Percentiles rank a stretch among this genome's conserved stretches.
Conservation (phyloP, 1,140 invertebrate genomes). For the Zaprionus ornatus region DNA sequence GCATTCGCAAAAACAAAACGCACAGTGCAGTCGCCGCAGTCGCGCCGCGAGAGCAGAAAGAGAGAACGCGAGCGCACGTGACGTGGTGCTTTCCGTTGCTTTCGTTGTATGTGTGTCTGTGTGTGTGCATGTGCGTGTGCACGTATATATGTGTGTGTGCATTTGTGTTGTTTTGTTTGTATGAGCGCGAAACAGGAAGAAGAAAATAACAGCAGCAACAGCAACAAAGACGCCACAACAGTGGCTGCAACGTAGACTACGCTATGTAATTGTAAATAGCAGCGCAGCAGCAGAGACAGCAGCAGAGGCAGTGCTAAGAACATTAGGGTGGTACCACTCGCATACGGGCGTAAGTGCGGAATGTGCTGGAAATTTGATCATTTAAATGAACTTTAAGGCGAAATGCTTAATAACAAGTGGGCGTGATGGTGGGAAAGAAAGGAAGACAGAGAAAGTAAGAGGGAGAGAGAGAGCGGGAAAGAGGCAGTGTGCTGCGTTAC, state of each 20-base stretch:
- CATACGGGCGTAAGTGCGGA: slow-evolving; percentile 10
- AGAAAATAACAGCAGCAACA: slow-evolving; percentile 40
- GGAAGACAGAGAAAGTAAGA: background rate
- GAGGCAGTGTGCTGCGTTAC: background rate
- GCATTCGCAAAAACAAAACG: slow-evolving; percentile 14
- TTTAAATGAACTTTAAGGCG: slow-evolving; percentile 32
- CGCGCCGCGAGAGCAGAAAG: slow-evolving; percentile 43
- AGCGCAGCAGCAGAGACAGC: slow-evolving; percentile 14
- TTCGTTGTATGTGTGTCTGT: slow-evolving; percentile 17
- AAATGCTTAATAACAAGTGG: slow-evolving; percentile 20
- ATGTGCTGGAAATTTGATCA: slow-evolving; percentile 26
- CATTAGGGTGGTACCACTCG: slow-evolving; percentile 45
- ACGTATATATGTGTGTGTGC: slow-evolving; percentile 23
- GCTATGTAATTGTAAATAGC: slow-evolving; percentile 61
- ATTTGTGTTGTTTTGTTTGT: slow-evolving; percentile 38
- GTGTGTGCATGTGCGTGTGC: background rate
- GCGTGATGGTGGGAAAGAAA: background rate
- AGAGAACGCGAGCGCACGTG: slow-evolving; percentile 71
- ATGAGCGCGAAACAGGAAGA: slow-evolving; percentile 47
- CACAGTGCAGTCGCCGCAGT: slow-evolving; percentile 45
- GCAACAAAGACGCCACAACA: slow-evolving; percentile 43
- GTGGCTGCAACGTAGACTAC: slow-evolving; percentile 23
- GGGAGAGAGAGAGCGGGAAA: background rate
- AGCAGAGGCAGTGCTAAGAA: slow-evolving; percentile 31
- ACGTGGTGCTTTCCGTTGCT: slow-evolving; percentile 52